phyloP scores from a whole-genome alignment of 2,113 vertebrate genomes.

The Proteles cristata region DNA sequence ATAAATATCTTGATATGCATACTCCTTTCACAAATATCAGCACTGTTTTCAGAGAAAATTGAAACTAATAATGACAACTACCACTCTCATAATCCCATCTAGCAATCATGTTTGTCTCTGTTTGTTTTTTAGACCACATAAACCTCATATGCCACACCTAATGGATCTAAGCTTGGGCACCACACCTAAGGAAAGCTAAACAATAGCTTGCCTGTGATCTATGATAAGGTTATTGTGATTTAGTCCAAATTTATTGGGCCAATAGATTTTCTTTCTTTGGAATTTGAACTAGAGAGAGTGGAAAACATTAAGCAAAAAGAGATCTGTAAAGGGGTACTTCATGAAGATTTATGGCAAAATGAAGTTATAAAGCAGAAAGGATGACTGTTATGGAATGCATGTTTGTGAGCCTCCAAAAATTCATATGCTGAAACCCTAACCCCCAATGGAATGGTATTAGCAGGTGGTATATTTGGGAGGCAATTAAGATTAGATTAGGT shows the following conservation, averaged over 20 bases:
- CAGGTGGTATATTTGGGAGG: neutral
- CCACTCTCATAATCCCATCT: neutral
- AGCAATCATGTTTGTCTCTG: neutral
- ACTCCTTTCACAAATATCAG: neutral
- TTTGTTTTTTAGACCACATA: neutral
- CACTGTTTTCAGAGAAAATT: neutral
- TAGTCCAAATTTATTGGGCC: neutral
- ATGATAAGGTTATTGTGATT: neutral
- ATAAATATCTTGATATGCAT: neutral
- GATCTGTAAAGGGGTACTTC: neutral
- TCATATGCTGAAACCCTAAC: neutral
- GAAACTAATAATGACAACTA: neutral
- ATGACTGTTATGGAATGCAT: neutral
- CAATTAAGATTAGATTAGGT: neutral
- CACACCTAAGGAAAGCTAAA: neutral
- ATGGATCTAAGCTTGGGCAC: neutral
- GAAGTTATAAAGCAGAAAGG: neutral
- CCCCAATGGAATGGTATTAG: neutral
- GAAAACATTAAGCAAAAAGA: neutral
- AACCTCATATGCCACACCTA: neutral
- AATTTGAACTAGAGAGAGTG: neutral
- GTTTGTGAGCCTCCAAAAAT: neutral
- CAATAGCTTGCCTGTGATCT: neutral
- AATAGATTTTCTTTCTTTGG: neutral
- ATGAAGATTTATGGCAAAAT: neutral